Percentiles rank a stretch among this genome's conserved stretches.
Conservation (phyloP, 2,888 invertebrate genomes). For the Ypsolopha scabrella region DNA sequence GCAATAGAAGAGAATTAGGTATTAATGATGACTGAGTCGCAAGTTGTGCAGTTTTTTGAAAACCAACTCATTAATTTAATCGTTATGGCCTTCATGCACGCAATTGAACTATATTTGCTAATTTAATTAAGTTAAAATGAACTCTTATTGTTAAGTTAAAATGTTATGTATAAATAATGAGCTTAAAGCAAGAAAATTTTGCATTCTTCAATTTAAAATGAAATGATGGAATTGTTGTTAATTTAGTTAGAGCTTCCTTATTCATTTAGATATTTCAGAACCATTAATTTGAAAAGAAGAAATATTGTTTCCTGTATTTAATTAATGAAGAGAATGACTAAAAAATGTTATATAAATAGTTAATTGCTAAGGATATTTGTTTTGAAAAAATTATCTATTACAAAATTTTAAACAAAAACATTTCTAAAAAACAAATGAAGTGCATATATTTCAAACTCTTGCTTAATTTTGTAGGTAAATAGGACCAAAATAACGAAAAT, state of each 20-base stretch:
- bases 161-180: slow-evolving; percentile 4
- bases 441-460: neutral
- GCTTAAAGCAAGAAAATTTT: neutral
- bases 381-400: too few relatives aligned
- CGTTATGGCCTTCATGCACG: slow-evolving; percentile 3
- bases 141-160: neutral
- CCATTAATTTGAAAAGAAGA: neutral
- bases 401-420: neutral
- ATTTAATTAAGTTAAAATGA: slow-evolving; percentile 2
- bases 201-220: neutral
- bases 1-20: slow-evolving; percentile 6
- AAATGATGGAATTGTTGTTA: slow-evolving; percentile 9
- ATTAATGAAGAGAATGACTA: too few relatives aligned
- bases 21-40: too few relatives aligned
- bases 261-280: slow-evolving; percentile 8
- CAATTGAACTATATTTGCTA: slow-evolving; percentile 8
- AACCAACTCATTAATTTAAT: neutral
- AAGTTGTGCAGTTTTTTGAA: slow-evolving; percentile 14
- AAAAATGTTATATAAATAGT: neutral
- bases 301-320: too few relatives aligned
- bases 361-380: neutral
- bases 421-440: too few relatives aligned
- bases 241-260: slow-evolving; percentile 18
- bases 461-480: neutral
- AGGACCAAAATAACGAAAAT: slow-evolving; percentile 21